Conservation (phyloP, 2,888 invertebrate genomes). For the Rhagium mordax region DNA sequence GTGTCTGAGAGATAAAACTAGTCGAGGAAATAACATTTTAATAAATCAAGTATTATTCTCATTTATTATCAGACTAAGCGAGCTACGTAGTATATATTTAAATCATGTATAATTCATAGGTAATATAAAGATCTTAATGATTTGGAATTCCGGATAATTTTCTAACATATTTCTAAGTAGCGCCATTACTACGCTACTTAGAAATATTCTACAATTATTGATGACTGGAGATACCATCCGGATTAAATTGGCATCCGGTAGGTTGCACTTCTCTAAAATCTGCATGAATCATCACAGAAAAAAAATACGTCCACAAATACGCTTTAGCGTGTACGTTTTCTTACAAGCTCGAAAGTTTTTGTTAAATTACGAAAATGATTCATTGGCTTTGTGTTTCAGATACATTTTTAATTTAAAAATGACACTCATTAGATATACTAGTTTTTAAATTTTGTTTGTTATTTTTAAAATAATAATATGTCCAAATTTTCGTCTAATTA, state of each 20-base stretch:
- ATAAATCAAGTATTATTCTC: not conserved
- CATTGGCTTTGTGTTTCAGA: no score
- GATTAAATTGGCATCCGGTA: not conserved
- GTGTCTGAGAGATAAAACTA: not conserved
- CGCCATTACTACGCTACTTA: not conserved
- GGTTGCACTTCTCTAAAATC: not conserved
- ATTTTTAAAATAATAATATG: no score
- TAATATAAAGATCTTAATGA: conserved; percentile 22
- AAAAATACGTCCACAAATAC: no score
- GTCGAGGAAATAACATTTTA: not conserved
- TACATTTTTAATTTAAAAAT: no score
- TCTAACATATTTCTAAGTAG: conserved; percentile 1
- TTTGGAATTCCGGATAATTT: conserved; percentile 7
- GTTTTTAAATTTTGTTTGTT: no score
- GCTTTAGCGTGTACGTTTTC: no score
- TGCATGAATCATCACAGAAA: no score
- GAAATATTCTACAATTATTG: no score
- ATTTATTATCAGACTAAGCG: not conserved
- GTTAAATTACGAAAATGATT: no score
- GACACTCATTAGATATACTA: no score
- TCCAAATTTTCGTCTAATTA: no score
- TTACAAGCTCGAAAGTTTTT: no score
- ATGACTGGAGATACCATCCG: not conserved
- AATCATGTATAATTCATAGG: conserved; percentile 28
- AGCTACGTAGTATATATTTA: not conserved